Evolutionary conservation across 1,140 invertebrate genomes (phyloP).

Genomic region (Notospermus geniculatus): DNA sequence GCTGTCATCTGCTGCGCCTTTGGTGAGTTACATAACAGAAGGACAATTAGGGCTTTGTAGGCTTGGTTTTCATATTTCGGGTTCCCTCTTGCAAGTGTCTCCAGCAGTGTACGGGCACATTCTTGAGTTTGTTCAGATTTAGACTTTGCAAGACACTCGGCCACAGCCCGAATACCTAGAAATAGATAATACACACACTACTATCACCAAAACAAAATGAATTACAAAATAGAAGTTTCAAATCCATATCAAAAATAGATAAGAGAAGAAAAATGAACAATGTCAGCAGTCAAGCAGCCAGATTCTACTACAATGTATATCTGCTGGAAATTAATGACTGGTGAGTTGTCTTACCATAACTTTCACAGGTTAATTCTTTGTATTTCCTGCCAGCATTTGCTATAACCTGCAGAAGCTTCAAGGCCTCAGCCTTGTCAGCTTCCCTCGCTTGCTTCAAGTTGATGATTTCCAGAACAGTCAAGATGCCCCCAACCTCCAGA

Average conservation of each 20-base stretch:
- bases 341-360: conserved; percentile 52
- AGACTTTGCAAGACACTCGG: conserved; percentile 56
- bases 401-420: conserved; percentile 47
- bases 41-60: conserved; percentile 56
- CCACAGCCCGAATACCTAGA: conserved; percentile 52
- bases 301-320: no score
- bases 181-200: neutral
- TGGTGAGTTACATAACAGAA: conserved; percentile 55
- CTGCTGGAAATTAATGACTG: no score
- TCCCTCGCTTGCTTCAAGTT: conserved; percentile 53
- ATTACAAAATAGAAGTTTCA: neutral
- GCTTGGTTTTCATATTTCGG: conserved; percentile 55
- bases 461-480: conserved; percentile 53
- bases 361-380: conserved; percentile 57
- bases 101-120: conserved; percentile 44
- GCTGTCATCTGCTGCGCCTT: conserved; percentile 57
- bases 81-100: conserved; percentile 54
- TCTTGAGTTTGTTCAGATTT: conserved; percentile 54
- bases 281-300: no score
- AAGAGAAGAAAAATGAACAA: no score
- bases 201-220: neutral
- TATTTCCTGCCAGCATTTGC: conserved; percentile 55
- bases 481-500: conserved; percentile 53
- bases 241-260: no score
- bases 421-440: conserved; percentile 46